These are phyloP conservation scores for Andrena dorsata DNA, from an alignment of 2,888 invertebrate species.

Conservation along the genomic window DNA sequence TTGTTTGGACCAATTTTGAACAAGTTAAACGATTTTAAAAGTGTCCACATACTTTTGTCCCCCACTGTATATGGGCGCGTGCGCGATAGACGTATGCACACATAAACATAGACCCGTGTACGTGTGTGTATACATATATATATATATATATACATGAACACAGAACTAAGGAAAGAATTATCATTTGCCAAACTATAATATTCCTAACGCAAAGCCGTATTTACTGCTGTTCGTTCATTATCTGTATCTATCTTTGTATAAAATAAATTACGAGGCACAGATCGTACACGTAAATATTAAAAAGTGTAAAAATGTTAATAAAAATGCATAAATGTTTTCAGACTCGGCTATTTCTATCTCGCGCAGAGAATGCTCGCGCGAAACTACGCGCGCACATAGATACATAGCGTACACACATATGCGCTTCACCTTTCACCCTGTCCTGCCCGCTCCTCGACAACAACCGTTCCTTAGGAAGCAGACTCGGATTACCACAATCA, in stretches of 20 bases:
- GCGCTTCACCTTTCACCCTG: neutral
- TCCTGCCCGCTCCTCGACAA: constrained; percentile 7
- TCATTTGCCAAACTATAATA: constrained; percentile 68
- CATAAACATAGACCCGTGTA: constrained; percentile 13
- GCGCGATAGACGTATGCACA: neutral
- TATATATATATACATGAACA: constrained; percentile 32
- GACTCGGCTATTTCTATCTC: constrained; percentile 68
- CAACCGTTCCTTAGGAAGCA: constrained; percentile 24
- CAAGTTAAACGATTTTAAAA: too few species aligned
- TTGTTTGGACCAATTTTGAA: too few species aligned
- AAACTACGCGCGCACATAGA: neutral
- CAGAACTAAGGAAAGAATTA: constrained; percentile 56
- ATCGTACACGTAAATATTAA: constrained; percentile 81
- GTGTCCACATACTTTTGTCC: too few species aligned
- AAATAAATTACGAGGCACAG: constrained; percentile 79
- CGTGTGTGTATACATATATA: neutral
- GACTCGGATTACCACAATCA: constrained; percentile 65
- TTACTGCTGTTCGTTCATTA: constrained; percentile 75
- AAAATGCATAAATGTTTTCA: constrained; percentile 84
- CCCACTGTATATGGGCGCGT: neutral
- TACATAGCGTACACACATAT: neutral
- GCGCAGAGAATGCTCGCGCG: neutral
- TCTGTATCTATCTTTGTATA: constrained; percentile 81
- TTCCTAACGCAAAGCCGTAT: constrained; percentile 59
- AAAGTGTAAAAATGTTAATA: constrained; percentile 84